Evolutionary conservation across 2,888 invertebrate species (phyloP).

Genomic region (Disparrhopalites patrizii): DNA sequence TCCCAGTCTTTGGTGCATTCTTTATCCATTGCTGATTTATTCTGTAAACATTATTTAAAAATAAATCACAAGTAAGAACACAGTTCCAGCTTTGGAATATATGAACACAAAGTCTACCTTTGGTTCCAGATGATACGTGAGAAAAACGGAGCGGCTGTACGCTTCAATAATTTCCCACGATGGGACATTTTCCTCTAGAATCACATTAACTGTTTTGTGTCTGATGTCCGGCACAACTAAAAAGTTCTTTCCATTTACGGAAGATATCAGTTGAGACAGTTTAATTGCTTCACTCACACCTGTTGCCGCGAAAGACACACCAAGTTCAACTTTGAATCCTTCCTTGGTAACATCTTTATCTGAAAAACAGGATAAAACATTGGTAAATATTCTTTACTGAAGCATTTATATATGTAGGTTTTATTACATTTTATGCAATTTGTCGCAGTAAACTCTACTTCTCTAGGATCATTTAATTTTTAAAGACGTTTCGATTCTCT

Average conservation of each 20-base stretch:
- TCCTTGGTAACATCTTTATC: no score
- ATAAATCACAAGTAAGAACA: neutral
- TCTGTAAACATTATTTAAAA: slow-evolving; percentile 4
- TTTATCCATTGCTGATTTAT: neutral
- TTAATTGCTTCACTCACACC: no score
- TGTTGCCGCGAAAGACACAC: slow-evolving; percentile 53
- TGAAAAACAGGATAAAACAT: no score
- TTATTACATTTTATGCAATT: no score
- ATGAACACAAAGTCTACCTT: neutral
- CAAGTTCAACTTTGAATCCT: slow-evolving; percentile 46
- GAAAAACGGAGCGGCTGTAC: slow-evolving; percentile 65
- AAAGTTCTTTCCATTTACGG: slow-evolving; percentile 58
- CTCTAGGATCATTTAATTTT: no score
- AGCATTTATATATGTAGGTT: no score
- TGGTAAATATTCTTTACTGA: no score
- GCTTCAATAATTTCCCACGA: slow-evolving; percentile 61
- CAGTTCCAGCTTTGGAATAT: neutral
- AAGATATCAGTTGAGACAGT: neutral
- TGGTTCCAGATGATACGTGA: neutral
- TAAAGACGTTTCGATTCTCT: no score
- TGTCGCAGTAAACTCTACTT: no score
- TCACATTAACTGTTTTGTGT: slow-evolving; percentile 57
- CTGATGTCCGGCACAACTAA: slow-evolving; percentile 57
- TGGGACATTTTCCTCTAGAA: slow-evolving; percentile 57
- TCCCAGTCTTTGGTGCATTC: neutral